Evolutionary conservation across 1,140 invertebrate genomes (phyloP).

Genomic region (Brachionus rubens): DNA sequence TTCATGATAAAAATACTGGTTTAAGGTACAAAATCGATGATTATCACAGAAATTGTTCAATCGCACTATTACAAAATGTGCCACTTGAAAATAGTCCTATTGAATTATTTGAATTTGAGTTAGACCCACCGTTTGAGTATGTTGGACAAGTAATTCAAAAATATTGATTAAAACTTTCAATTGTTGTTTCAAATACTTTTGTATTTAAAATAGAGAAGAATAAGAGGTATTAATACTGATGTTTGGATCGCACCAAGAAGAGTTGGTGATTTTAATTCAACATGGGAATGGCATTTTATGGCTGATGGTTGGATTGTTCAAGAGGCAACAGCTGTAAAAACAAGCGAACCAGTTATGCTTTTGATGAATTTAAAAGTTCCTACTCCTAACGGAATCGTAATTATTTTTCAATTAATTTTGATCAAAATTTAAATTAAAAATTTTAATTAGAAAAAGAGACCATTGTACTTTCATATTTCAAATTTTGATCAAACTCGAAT

Average conservation of each 20-base stretch:
- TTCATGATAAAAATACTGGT: constrained; percentile 26
- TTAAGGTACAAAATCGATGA: constrained; percentile 6
- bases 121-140: constrained; percentile 33
- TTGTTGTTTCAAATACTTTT: neutral
- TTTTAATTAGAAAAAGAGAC: neutral
- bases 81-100: neutral
- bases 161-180: neutral
- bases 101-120: constrained; percentile 33
- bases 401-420: neutral
- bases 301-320: constrained; percentile 43
- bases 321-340: constrained; percentile 35
- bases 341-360: neutral
- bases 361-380: constrained; percentile 19
- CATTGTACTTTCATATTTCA: constrained; percentile 22
- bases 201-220: neutral
- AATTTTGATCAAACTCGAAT: constrained; percentile 39
- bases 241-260: constrained; percentile 37
- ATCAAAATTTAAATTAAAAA: neutral
- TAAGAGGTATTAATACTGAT: constrained; percentile 42
- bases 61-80: neutral
- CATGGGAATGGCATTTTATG: constrained; percentile 42
- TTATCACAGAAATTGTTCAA: constrained; percentile 34
- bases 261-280: neutral
- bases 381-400: constrained; percentile 12
- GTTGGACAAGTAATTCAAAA: constrained; percentile 42